Conservation (phyloP, 1,140 invertebrate species). For the Sycophaga agraensis region DNA sequence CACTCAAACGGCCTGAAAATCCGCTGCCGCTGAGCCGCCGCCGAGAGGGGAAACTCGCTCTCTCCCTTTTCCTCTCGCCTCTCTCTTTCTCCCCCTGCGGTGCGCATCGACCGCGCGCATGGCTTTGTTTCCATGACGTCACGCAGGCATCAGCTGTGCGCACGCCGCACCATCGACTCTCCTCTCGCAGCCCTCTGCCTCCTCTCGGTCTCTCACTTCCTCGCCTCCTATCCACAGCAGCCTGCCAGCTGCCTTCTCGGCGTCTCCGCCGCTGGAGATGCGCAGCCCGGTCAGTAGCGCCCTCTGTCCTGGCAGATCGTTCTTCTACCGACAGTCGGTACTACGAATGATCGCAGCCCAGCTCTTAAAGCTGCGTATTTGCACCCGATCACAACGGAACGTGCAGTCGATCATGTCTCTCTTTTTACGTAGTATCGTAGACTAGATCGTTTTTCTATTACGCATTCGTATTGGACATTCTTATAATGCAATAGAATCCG, state of each 20-base stretch:
- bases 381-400: no score
- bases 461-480: no score
- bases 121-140: slow-evolving; percentile 55
- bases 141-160: slow-evolving; percentile 45
- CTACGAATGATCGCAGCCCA: no score
- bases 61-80: neutral
- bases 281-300: neutral
- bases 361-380: no score
- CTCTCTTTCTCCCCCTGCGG: neutral
- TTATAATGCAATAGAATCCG: no score
- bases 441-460: no score
- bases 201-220: neutral
- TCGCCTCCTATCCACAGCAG: neutral
- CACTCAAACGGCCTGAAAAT: no score
- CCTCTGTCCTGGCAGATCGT: neutral
- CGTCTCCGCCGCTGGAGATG: neutral
- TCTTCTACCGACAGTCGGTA: no score
- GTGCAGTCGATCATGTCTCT: no score
- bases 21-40: neutral
- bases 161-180: neutral
- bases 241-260: neutral
- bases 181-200: no score
- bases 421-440: no score
- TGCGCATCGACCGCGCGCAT: slow-evolving; percentile 45
- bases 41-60: neutral